Percentiles rank a stretch among this genome's conserved stretches.
Conservation (phyloP, 2,888 invertebrate species). For the Lymantria monacha region DNA sequence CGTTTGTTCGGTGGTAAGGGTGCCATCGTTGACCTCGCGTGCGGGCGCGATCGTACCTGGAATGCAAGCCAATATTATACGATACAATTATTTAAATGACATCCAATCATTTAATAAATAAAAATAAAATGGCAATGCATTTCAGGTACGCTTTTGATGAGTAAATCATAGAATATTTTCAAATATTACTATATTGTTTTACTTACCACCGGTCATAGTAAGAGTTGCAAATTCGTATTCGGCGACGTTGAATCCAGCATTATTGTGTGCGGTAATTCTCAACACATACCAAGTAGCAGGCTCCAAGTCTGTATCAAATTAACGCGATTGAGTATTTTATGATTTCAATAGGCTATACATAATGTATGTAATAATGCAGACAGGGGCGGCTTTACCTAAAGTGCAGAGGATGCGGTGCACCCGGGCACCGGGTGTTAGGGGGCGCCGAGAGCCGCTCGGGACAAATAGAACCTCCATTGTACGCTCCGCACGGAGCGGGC, state of each 20-base stretch:
- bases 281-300: slow-evolving; percentile 97
- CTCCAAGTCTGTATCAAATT: slow-evolving; percentile 85
- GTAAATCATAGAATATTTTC: background rate
- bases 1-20: slow-evolving; percentile 90
- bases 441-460: too few species aligned
- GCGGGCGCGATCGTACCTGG: slow-evolving; percentile 96
- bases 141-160: slow-evolving; percentile 63
- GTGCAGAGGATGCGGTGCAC: too few species aligned
- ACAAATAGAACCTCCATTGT: too few species aligned
- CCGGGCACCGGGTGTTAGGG: too few species aligned
- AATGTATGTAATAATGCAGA: background rate
- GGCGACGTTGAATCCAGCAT: slow-evolving; percentile 97
- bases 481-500: too few species aligned
- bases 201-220: slow-evolving; percentile 95
- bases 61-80: slow-evolving; percentile 78
- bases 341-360: background rate
- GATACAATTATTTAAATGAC: slow-evolving; percentile 3
- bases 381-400: too few species aligned
- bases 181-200: slow-evolving; percentile 1
- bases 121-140: slow-evolving; percentile 65
- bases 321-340: background rate
- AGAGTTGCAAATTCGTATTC: slow-evolving; percentile 98
- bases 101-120: background rate
- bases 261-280: slow-evolving; percentile 95
- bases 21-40: slow-evolving; percentile 87